These are phyloP conservation scores for Penaeus japonicus DNA, from an alignment of 1,140 invertebrate species.

Conservation along the genomic window DNA sequence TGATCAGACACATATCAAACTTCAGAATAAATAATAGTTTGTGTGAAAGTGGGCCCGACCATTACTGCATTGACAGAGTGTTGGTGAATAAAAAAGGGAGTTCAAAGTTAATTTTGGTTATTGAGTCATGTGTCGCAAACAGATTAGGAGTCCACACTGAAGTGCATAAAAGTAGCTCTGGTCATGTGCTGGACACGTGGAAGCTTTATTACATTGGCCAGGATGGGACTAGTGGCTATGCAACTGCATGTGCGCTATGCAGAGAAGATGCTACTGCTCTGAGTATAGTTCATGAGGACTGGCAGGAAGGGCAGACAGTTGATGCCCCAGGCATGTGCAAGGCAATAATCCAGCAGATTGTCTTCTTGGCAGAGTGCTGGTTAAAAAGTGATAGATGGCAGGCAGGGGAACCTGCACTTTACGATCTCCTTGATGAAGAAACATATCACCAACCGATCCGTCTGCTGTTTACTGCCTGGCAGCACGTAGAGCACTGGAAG, in stretches of 20 bases:
- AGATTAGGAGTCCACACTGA: constrained; percentile 39
- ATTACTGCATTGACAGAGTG: constrained; percentile 49
- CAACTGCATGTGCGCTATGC: constrained; percentile 17
- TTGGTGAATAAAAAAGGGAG: constrained; percentile 40
- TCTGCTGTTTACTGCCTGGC: constrained; percentile 55
- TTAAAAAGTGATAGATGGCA: constrained; percentile 51
- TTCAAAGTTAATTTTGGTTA: constrained; percentile 31
- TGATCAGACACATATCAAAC: constrained; percentile 18
- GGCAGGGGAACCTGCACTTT: constrained; percentile 51
- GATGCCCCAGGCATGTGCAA: constrained; percentile 42
- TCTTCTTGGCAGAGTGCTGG: constrained; percentile 46
- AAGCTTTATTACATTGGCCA: constrained; percentile 45
- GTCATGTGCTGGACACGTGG: constrained; percentile 44
- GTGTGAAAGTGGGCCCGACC: constrained; percentile 36
- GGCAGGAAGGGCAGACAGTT: constrained; percentile 16
- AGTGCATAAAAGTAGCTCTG: constrained; percentile 24
- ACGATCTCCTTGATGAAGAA: constrained; percentile 52
- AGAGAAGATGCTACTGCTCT: constrained; percentile 28
- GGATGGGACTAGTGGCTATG: constrained; percentile 38
- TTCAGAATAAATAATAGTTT: constrained; percentile 40
- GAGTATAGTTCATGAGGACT: constrained; percentile 4
- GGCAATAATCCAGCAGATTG: constrained; percentile 50
- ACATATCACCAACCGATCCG: constrained; percentile 53
- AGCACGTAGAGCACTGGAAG: constrained; percentile 58
- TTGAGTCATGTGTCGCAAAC: constrained; percentile 38